Evolutionary conservation across 2,888 invertebrate genomes (phyloP).

Genomic region (Tyria jacobaeae): DNA sequence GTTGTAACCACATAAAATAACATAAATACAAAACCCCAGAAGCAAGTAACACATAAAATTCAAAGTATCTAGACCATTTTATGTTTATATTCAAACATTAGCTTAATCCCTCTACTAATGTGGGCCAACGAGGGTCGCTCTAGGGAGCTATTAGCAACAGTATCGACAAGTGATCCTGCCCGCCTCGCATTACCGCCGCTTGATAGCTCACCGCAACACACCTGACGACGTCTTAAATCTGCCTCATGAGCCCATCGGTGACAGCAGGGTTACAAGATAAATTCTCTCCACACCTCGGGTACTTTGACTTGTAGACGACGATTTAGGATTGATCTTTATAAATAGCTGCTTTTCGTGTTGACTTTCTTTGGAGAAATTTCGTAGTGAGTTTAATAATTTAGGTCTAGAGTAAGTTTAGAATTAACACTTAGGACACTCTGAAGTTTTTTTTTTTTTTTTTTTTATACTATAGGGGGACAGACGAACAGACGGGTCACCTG

Average conservation of each 20-base stretch:
- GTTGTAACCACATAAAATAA: too few relatives aligned
- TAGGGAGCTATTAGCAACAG: conserved; percentile 55
- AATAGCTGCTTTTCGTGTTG: conserved; percentile 35
- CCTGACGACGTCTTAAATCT: conserved; percentile 49
- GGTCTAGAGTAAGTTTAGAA: too few relatives aligned
- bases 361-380: conserved; percentile 1
- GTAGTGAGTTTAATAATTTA: conserved; percentile 12
- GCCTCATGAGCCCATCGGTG: conserved; percentile 48
- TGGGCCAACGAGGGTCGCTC: conserved; percentile 47
- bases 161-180: conserved; percentile 50
- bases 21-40: not conserved
- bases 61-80: conserved; percentile 36
- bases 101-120: conserved; percentile 48
- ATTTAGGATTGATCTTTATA: conserved; percentile 49
- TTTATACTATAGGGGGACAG: too few relatives aligned
- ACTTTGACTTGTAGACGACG: conserved; percentile 61
- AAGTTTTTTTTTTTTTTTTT: too few relatives aligned
- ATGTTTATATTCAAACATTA: conserved; percentile 48
- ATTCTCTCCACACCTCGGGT: conserved; percentile 52
- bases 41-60: conserved; percentile 7
- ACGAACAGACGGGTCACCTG: too few relatives aligned
- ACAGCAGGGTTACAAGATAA: conserved; percentile 59
- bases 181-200: conserved; percentile 18
- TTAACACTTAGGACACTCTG: too few relatives aligned
- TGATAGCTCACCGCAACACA: conserved; percentile 44